Conservation (phyloP, 2,797 vertebrate species). For the Notolabrus celidotus region DNA sequence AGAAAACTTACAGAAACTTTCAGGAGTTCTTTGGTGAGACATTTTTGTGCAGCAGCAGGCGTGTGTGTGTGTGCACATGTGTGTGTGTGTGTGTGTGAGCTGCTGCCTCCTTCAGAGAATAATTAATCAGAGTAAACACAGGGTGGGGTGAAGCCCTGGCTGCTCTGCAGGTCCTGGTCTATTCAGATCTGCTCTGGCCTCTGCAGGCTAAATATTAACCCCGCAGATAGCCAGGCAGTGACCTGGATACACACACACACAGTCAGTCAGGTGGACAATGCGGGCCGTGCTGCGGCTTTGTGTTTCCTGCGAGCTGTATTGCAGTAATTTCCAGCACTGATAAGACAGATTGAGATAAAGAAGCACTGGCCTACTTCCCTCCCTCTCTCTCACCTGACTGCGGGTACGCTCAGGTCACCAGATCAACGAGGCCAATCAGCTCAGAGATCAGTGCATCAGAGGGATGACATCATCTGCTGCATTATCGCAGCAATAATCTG, state of each 20-base stretch:
- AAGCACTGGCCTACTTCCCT: constrained; percentile 39
- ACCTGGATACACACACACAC: constrained; percentile 49
- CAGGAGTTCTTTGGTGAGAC: too few relatives aligned
- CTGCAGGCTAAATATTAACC: constrained; percentile 59
- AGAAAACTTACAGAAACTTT: too few relatives aligned
- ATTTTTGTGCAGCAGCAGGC: too few relatives aligned
- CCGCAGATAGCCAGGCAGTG: constrained; percentile 31
- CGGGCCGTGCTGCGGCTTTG: constrained; percentile 8
- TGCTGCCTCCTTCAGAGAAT: constrained; percentile 22
- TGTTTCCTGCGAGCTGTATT: constrained; percentile 48
- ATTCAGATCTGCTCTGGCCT: constrained; percentile 36
- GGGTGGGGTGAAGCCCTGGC: constrained; percentile 7
- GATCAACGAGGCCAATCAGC: constrained; percentile 10
- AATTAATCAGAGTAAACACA: constrained; percentile 60
- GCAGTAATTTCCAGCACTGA: constrained; percentile 29
- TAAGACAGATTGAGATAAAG: constrained; percentile 44
- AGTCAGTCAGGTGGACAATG: constrained; percentile 30
- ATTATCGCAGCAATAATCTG: constrained; percentile 4
- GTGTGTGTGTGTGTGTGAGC: constrained; percentile 12
- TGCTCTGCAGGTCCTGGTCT: constrained; percentile 20
- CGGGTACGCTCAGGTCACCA: constrained; percentile 29
- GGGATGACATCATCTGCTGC: constrained; percentile 9
- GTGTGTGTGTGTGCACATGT: neutral
- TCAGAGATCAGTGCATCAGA: neutral
- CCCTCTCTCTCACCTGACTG: constrained; percentile 32